Base-by-base conservation (phyloP, 2,797 vertebrate species). In the Lophius americanus region DNA sequence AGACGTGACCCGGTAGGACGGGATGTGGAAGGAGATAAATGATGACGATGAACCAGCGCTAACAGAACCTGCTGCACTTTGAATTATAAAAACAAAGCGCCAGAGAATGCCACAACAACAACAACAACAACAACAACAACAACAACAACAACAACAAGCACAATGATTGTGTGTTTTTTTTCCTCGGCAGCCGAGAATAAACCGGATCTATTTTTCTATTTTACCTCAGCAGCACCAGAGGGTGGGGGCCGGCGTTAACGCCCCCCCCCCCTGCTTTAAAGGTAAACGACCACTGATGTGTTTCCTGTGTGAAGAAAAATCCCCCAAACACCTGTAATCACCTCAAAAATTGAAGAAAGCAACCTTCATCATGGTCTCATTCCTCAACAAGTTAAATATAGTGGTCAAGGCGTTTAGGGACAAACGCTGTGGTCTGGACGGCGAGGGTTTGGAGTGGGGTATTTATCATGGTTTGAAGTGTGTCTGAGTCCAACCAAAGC, bases 391-490 rank as follows among this genome's bases (percentile, higher is more conserved):
- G 92, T 91, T 90, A 90, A 89, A 90, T 90, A 88, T 64, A 79
- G 84, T 85, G 88, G 90, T 91, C 90, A 83, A 84, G 88, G 90
- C 87, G 85, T 88, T 89, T 87, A 84, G 84, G 90, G 87, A 90
- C 89, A 89, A 90, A 84, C 59, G 80, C 84, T 81, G 48, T 85
- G 86, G 85, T 87, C 81, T 81, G 63, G 78, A 72, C 78, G 71
- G 84, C 79, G 59, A 84, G 85, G 83, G 87, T 73, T 83, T 88
- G 83, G 88, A 90, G 91, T 87, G 88, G 86, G 87, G 89, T 92
- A 91, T 93, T 93, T 92, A 92, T 92, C 90, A 89, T 79, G 87
- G 85, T 91, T 86, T 92, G 85, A 92, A 91, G 91, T 88, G 90
- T 85, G 91, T 92, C 88, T 89, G 91, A 87, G 84, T 83, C 90